Evolutionary conservation across 2,888 invertebrate species (phyloP).

Genomic region (Metalampra italica): DNA sequence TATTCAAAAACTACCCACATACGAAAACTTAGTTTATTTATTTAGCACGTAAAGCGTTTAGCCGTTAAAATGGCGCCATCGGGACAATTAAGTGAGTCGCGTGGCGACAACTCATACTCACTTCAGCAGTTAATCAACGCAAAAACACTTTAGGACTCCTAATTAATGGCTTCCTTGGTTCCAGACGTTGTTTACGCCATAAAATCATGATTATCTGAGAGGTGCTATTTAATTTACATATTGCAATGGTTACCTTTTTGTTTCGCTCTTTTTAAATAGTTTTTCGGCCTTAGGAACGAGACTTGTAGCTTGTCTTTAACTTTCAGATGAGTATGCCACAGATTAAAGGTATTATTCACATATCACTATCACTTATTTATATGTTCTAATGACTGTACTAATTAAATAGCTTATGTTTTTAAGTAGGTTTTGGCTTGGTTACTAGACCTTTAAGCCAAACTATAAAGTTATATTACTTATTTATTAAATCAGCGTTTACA

Average conservation of each 20-base stretch:
- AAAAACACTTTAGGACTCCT: constrained; percentile 1
- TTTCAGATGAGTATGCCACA: no score
- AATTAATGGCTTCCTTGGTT: constrained; percentile 5
- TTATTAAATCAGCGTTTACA: no score
- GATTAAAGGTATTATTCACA: no score
- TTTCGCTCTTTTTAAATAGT: neutral
- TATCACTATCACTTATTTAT: no score
- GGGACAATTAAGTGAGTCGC: constrained; percentile 6
- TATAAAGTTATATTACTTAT: no score
- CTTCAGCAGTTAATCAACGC: constrained; percentile 7
- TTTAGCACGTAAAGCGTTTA: neutral
- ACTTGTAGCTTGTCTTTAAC: no score
- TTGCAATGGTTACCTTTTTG: neutral
- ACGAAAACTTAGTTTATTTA: neutral
- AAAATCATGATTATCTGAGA: neutral
- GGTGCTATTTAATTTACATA: neutral
- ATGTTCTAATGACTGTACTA: no score
- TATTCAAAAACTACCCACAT: neutral
- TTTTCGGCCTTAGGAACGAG: no score
- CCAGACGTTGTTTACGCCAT: neutral
- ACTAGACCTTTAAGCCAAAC: no score
- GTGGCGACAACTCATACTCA: constrained; percentile 6
- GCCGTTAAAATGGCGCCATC: constrained; percentile 2
- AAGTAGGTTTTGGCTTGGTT: no score
- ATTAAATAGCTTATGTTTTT: no score